Conservation (phyloP, 2,113 vertebrate genomes). For the Petaurus breviceps region DNA sequence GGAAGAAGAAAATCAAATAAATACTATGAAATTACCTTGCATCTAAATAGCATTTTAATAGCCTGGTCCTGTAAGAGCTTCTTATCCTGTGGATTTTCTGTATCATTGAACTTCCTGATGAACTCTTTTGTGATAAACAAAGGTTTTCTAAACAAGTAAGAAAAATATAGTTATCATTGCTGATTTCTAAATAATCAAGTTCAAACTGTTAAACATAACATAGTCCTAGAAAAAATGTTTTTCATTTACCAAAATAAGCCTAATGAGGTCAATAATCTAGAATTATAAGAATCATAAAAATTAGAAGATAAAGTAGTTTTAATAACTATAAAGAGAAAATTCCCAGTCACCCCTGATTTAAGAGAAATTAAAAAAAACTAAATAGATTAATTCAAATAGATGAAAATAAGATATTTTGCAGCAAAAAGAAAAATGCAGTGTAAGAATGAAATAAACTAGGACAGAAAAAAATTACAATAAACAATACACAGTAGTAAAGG, state of each 20-base stretch:
- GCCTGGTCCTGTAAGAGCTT: constrained; percentile 65
- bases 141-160: constrained; percentile 62
- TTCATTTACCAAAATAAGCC: neutral
- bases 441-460: neutral
- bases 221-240: neutral
- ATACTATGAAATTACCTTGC: constrained; percentile 62
- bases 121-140: constrained; percentile 80
- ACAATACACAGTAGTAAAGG: too few species aligned
- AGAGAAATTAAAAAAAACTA: neutral
- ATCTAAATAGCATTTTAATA: constrained; percentile 75
- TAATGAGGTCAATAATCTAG: neutral
- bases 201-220: neutral
- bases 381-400: constrained; percentile 2
- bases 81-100: constrained; percentile 63
- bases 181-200: constrained; percentile 56
- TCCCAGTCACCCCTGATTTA: neutral
- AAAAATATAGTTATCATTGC: constrained; percentile 53
- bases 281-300: neutral
- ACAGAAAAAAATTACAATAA: too few species aligned
- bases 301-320: neutral
- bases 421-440: neutral
- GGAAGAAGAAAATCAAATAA: constrained; percentile 41
- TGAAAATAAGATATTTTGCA: neutral
- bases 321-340: neutral
- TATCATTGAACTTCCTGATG: constrained; percentile 72